Evolutionary conservation across 2,113 vertebrate species (phyloP), one percentile per base, ranked within the genome.

Genomic region (Micromys minutus): DNA sequence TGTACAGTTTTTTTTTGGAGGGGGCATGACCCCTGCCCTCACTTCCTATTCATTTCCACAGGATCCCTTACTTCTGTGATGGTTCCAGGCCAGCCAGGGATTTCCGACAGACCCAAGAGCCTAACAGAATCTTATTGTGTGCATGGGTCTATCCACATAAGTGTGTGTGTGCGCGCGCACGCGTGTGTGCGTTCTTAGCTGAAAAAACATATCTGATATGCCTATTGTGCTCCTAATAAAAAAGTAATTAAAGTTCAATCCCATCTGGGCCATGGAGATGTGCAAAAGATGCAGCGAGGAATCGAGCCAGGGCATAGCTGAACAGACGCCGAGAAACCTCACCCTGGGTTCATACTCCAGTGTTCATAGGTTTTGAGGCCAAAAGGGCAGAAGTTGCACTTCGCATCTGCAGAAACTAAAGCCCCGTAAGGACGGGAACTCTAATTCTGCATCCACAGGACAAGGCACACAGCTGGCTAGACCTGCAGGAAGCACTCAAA

Each of bases 181-280:
- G 36, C 19, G 91, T 31, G 52, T 45, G 39, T 29, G 36, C 16
- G 39, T 94, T 83, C 87, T 26, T 50, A 87, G 47, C 84, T 31
- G 79, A 57, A 72, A 65, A 93, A 42, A 89, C 72, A n/a, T 55
- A 86, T 67, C 29, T 67, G 47, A 85, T 63, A 77, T 42, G 74
- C 15, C 77, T 86, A 74, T 17, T 74, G 31, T 94, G 83, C 57
- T 93, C 89, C 61, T 90, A 90, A 87, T 79, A 80, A 71, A 86
- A 89, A 95, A 89, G 76, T 57, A 81, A 90, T 81, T 89, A 84
- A 93, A 94, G 50, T 83, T 74, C 65, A 90, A 34, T 31, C 55
- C 55, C 65, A 55, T 74, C 76, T 72, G 76, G 65, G 69, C 77
- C 81, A 39, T 9, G 22, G 42, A 85, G 92, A 45, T 42, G n/a